A percentile compares a stretch with the other conserved stretches of the same genome.
phyloP scores from a whole-genome alignment of 2,888 invertebrate species.

The Oscheius sp. region DNA sequence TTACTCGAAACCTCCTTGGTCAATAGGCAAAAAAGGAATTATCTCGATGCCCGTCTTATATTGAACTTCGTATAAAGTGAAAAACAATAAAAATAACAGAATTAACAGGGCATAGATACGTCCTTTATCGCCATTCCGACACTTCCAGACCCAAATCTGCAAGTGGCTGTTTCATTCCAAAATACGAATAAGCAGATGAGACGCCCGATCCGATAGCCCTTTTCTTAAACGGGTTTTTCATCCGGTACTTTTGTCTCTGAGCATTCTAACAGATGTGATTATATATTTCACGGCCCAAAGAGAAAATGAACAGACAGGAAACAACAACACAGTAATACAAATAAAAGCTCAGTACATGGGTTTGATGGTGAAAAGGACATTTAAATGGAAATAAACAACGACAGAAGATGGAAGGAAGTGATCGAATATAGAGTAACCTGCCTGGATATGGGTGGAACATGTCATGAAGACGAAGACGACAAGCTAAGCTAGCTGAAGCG shows the following conservation, averaged over 20 bases:
- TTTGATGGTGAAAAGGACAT: too few species aligned
- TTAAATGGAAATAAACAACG: too few species aligned
- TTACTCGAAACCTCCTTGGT: conserved; percentile 59
- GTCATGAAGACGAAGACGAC: conserved; percentile 2
- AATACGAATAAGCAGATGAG: neutral
- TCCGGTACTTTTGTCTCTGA: too few species aligned
- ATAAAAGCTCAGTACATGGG: too few species aligned
- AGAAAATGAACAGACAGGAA: too few species aligned
- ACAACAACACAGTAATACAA: too few species aligned
- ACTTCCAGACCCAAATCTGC: conserved; percentile 15
- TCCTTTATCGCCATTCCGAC: conserved; percentile 1
- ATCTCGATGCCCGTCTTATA: conserved; percentile 59
- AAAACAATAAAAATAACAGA: conserved; percentile 14
- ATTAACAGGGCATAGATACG: neutral
- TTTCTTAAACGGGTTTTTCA: neutral
- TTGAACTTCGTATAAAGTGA: conserved; percentile 49
- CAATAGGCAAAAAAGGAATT: conserved; percentile 54
- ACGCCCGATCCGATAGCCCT: neutral
- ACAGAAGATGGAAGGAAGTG: too few species aligned
- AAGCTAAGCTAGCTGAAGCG: conserved; percentile 3
- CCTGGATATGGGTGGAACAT: conserved; percentile 14
- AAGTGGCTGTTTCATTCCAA: neutral
- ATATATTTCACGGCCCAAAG: too few species aligned
- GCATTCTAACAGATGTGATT: too few species aligned
- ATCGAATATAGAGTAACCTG: neutral